Percentiles rank a stretch among this genome's conserved stretches.
These are phyloP conservation scores for Butorides virescens DNA, from an alignment of 2,113 vertebrate genomes.

Conservation along the genomic window DNA sequence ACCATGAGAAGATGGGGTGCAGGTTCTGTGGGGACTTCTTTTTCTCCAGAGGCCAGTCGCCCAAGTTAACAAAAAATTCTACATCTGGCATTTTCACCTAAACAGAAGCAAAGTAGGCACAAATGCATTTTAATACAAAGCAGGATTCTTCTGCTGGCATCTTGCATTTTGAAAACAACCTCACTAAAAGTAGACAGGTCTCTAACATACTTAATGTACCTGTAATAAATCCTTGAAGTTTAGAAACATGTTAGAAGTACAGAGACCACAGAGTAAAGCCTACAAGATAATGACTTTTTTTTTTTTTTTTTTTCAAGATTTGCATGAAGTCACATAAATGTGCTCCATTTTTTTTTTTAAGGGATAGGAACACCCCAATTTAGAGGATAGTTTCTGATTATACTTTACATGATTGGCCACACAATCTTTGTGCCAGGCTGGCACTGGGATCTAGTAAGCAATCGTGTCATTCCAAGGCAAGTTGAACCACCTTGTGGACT, in stretches of 20 bases:
- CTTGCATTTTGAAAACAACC: neutral
- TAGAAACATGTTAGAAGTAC: neutral
- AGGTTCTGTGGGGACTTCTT: conserved; percentile 78
- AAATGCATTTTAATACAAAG: neutral
- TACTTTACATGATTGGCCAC: neutral
- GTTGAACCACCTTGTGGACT: neutral
- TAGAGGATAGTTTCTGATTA: neutral
- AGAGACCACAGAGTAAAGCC: neutral
- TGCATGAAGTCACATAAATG: neutral
- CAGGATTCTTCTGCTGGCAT: neutral
- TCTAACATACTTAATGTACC: neutral
- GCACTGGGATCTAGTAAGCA: neutral
- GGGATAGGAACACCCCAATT: neutral
- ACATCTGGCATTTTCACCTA: conserved; percentile 92
- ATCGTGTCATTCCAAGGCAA: neutral
- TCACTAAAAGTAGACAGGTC: neutral
- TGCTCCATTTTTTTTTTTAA: neutral
- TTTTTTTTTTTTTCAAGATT: neutral
- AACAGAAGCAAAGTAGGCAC: neutral
- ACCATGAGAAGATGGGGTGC: conserved; percentile 97
- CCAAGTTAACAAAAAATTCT: conserved; percentile 97
- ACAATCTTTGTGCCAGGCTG: neutral
- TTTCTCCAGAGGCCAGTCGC: conserved; percentile 98
- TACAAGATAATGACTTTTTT: neutral
- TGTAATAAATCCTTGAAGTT: neutral